Evolutionary conservation across 2,888 invertebrate genomes (phyloP).

Genomic region (Dione vanillae): DNA sequence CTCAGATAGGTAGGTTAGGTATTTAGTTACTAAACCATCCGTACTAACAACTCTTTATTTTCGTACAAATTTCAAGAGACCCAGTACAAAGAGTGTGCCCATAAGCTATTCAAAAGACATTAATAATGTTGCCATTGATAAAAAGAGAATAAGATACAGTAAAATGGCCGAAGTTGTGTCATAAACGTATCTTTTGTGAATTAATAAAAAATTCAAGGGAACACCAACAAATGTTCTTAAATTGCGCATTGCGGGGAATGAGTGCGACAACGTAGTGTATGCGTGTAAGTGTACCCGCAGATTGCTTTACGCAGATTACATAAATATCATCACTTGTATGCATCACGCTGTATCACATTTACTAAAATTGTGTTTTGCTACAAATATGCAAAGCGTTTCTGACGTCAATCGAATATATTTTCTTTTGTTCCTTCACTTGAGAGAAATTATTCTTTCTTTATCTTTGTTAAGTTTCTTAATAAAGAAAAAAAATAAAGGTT

Average conservation of each 20-base stretch:
- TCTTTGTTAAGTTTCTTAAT: too few species aligned
- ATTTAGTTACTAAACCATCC: too few species aligned
- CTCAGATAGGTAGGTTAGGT: too few species aligned
- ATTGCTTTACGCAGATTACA: constrained; percentile 33
- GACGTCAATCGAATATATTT: neutral
- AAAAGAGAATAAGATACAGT: constrained; percentile 15
- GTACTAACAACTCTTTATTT: neutral
- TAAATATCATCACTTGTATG: constrained; percentile 30
- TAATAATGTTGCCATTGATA: constrained; percentile 10
- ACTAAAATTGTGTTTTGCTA: constrained; percentile 1
- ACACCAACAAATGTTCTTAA: constrained; percentile 36
- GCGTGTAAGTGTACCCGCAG: constrained; percentile 34
- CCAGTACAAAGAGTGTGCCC: neutral
- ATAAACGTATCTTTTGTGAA: constrained; percentile 21
- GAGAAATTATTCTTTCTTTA: neutral
- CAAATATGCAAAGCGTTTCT: constrained; percentile 28
- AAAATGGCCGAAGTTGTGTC: constrained; percentile 30
- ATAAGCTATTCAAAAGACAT: constrained; percentile 8
- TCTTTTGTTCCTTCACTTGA: neutral
- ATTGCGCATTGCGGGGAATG: constrained; percentile 66
- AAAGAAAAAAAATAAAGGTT: too few species aligned
- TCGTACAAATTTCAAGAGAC: too few species aligned
- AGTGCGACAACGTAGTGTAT: constrained; percentile 44
- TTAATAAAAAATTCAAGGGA: constrained; percentile 35
- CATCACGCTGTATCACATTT: constrained; percentile 22